phyloP scores from a whole-genome alignment of 2,113 vertebrate genomes.

The Catharus bicknelli region DNA sequence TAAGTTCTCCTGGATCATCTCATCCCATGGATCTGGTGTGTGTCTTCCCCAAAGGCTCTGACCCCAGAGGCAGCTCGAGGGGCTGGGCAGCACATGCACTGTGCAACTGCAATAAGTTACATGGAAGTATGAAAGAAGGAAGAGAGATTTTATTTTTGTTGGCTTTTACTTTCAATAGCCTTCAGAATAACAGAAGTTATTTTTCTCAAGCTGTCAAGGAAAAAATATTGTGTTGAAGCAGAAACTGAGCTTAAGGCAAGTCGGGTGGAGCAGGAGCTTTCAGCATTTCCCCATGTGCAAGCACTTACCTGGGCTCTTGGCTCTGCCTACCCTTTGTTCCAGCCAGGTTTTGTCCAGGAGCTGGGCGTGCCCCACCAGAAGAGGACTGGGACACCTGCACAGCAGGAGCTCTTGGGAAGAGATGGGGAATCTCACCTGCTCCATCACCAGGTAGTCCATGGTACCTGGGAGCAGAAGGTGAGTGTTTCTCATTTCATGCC shows the following conservation, averaged over 20 bases:
- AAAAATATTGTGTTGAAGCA: not conserved
- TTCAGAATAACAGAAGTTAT: not conserved
- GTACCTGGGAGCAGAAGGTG: not conserved
- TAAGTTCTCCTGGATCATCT: not conserved
- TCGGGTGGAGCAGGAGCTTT: not conserved
- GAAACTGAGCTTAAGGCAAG: not conserved
- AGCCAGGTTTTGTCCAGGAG: not conserved
- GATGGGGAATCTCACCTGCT: not conserved
- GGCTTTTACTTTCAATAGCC: not conserved
- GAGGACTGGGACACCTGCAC: not conserved
- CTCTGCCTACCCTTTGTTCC: not conserved
- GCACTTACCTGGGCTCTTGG: not conserved
- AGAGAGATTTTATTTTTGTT: not conserved
- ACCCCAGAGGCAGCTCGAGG: fast-evolving
- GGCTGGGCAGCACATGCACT: not conserved
- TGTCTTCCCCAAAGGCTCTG: not conserved
- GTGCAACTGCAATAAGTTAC: fast-evolving
- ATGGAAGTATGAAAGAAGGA: not conserved
- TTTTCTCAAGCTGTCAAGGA: not conserved
- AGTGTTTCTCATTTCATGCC: not conserved
- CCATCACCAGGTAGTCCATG: fast-evolving
- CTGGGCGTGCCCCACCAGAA: not conserved
- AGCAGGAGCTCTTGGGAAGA: not conserved
- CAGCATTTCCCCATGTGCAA: not conserved
- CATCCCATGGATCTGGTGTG: not conserved